Evolutionary conservation across 2,888 invertebrate species (phyloP).

Genomic region (Allophyes oxyacanthae): DNA sequence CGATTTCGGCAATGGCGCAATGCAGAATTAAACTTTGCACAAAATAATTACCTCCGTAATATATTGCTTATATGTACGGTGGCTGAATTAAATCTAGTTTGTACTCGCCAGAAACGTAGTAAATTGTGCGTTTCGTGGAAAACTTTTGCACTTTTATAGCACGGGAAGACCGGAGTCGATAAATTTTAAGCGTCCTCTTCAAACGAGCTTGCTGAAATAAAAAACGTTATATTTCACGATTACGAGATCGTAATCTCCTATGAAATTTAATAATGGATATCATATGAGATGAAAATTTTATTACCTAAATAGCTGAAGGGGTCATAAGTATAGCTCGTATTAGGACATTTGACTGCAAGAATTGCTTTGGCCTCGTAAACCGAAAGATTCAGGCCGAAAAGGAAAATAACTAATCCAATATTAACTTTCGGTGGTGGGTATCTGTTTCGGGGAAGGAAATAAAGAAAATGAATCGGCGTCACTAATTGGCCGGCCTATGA

Average conservation of each 20-base stretch:
- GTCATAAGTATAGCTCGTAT: constrained; percentile 23
- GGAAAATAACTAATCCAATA: constrained; percentile 44
- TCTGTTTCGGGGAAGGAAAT: constrained; percentile 53
- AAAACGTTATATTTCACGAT: constrained; percentile 80
- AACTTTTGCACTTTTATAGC: constrained; percentile 79
- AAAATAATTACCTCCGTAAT: constrained; percentile 68
- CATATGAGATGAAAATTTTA: constrained; percentile 70
- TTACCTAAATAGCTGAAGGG: constrained; percentile 59
- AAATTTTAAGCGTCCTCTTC: constrained; percentile 74
- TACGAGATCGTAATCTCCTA: constrained; percentile 77
- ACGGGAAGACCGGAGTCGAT: constrained; percentile 73
- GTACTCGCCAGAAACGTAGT: constrained; percentile 66
- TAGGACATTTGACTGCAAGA: constrained; percentile 16
- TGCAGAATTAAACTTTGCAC: constrained; percentile 75
- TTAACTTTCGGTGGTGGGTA: constrained; percentile 47
- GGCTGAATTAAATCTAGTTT: constrained; percentile 65
- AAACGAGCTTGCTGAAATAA: constrained; percentile 72
- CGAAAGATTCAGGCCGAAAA: constrained; percentile 20
- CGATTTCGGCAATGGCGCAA: constrained; percentile 72
- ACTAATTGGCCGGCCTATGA: constrained; percentile 73
- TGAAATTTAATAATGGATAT: constrained; percentile 80
- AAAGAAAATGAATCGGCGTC: constrained; percentile 69
- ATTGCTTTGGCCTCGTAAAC: constrained; percentile 8
- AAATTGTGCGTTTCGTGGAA: constrained; percentile 74
- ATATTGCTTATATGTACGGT: constrained; percentile 61